phyloP scores from a whole-genome alignment of 2,113 vertebrate species.

The Zosterops borbonicus region DNA sequence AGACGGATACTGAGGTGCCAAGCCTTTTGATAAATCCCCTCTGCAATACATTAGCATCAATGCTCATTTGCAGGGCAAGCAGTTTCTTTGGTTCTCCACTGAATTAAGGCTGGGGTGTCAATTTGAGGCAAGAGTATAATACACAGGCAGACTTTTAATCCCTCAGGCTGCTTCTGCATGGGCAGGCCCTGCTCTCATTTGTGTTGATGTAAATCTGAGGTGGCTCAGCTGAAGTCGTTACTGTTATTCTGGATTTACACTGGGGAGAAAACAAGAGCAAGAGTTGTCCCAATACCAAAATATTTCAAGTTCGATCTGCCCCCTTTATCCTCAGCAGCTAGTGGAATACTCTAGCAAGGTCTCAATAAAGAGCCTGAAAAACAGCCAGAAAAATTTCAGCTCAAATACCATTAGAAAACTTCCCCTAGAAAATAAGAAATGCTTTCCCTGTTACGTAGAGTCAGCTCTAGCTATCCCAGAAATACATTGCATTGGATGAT shows the following conservation, averaged over 20 bases:
- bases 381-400: neutral
- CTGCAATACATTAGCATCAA: neutral
- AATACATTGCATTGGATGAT: conserved; percentile 5
- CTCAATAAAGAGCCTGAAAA: conserved; percentile 37
- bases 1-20: neutral
- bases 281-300: neutral
- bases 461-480: neutral
- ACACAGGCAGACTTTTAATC: neutral
- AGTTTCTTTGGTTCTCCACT: neutral
- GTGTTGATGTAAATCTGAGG: conserved; percentile 23
- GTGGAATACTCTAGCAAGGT: conserved; percentile 15
- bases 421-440: conserved; percentile 19
- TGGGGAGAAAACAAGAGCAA: conserved; percentile 27
- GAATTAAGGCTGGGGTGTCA: conserved; percentile 26
- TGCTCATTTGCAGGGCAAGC: conserved; percentile 20
- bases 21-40: conserved; percentile 33
- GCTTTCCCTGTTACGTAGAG: neutral
- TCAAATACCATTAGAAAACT: neutral
- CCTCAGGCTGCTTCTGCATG: neutral
- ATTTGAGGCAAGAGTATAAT: neutral
- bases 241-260: conserved; percentile 19
- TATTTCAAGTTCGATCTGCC: conserved; percentile 18
- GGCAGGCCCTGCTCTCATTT: neutral
- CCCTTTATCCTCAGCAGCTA: neutral
- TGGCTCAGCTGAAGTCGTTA: conserved; percentile 37